Conservation (phyloP, 2,888 invertebrate species). For the Drosophila pullipes region DNA sequence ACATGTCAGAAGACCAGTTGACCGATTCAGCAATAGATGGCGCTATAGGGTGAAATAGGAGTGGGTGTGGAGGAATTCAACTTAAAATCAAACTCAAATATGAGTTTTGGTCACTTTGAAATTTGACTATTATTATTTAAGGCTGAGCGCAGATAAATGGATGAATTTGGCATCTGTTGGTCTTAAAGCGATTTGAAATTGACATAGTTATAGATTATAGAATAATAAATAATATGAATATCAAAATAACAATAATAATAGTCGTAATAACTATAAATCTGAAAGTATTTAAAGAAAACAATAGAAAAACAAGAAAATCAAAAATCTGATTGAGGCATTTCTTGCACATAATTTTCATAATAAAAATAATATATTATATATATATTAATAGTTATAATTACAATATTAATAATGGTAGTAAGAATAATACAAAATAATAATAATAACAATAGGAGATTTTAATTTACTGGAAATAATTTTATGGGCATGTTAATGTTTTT, state of each 20-base stretch:
- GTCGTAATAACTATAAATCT: not conserved
- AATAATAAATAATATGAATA: not conserved
- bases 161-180: constrained; percentile 25
- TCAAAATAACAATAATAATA: not conserved
- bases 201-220: constrained; percentile 26
- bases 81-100: constrained; percentile 62
- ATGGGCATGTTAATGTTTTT: not conserved
- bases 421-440: not conserved
- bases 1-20: constrained; percentile 60
- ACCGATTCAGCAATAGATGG: constrained; percentile 27
- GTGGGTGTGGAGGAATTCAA: not conserved
- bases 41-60: not conserved
- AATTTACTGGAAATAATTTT: not conserved
- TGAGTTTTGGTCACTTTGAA: constrained; percentile 79
- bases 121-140: constrained; percentile 79
- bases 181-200: constrained; percentile 56
- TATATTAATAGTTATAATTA: not conserved
- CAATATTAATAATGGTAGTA: no score
- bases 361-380: not conserved
- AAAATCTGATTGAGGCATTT: not conserved
- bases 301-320: not conserved
- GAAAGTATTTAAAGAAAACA: not conserved
- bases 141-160: constrained; percentile 65
- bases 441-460: not conserved
- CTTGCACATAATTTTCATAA: not conserved